Percentiles rank a stretch among this genome's conserved stretches.
Evolutionary conservation across 2,113 vertebrate genomes (phyloP).

Genomic region (Prionailurus viverrinus): DNA sequence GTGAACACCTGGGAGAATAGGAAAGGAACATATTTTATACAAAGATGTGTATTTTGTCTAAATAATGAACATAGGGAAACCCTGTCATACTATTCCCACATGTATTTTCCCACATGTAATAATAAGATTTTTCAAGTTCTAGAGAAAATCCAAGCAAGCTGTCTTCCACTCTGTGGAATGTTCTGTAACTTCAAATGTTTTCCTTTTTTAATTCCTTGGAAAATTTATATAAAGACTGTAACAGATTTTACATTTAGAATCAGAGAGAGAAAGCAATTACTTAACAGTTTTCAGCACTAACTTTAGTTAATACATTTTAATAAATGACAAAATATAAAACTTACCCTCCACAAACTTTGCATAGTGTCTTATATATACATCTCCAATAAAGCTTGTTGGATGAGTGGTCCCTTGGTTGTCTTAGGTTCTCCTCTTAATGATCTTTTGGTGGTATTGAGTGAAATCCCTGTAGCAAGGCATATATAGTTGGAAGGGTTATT

Average conservation of each 20-base stretch:
- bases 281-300: background rate
- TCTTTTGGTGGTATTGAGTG: background rate
- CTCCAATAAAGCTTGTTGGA: background rate
- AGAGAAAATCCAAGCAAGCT: conserved; percentile 51
- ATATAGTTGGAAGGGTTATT: background rate
- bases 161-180: conserved; percentile 36
- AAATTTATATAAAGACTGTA: conserved; percentile 34
- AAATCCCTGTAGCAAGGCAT: background rate
- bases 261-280: background rate
- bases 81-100: background rate
- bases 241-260: conserved; percentile 36
- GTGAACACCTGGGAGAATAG: background rate
- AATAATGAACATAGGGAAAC: background rate
- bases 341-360: background rate
- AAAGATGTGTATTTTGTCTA: background rate
- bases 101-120: conserved; percentile 17
- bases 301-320: background rate
- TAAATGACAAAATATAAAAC: conserved; percentile 7
- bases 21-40: conserved; percentile 6
- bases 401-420: background rate
- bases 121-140: conserved; percentile 50
- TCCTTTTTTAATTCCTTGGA: conserved; percentile 36
- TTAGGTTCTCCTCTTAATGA: background rate
- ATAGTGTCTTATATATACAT: background rate
- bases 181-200: conserved; percentile 46